Evolutionary conservation across 2,113 vertebrate species (phyloP).

Genomic region (Protomyctophum bolini): DNA sequence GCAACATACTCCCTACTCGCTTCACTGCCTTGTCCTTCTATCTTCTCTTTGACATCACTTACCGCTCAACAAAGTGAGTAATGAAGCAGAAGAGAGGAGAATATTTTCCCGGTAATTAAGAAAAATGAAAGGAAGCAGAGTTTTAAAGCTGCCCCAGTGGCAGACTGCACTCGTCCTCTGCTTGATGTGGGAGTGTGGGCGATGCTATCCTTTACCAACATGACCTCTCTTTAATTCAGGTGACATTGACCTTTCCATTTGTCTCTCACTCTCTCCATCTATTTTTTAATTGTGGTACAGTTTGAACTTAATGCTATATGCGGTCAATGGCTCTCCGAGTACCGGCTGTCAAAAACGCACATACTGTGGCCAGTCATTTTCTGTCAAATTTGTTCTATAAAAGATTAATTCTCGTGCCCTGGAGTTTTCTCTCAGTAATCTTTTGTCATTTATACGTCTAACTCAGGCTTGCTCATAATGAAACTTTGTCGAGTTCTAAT

Average conservation of each 20-base stretch:
- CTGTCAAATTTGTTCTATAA: conserved; percentile 1
- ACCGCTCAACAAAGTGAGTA: conserved; percentile 79
- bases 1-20: conserved; percentile 51
- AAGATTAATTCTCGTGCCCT: not conserved
- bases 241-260: conserved; percentile 45
- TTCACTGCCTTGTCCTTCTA: conserved; percentile 70
- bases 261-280: not conserved
- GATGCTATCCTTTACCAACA: not conserved
- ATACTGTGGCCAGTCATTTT: no score
- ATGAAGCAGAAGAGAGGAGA: conserved; percentile 77
- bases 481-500: not conserved
- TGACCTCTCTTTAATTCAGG: conserved; percentile 38
- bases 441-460: not conserved
- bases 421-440: not conserved
- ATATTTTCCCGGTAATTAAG: conserved; percentile 80
- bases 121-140: conserved; percentile 78
- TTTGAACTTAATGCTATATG: no score
- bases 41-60: conserved; percentile 78
- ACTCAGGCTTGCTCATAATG: not conserved
- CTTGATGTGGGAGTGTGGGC: conserved; percentile 49
- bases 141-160: conserved; percentile 69
- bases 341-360: no score
- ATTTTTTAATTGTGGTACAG: not conserved
- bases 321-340: not conserved
- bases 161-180: conserved; percentile 73